A percentile compares a stretch with the other conserved stretches of the same genome.
Evolutionary conservation across 2,797 vertebrate species (phyloP).

Genomic region (Propithecus perrieri): DNA sequence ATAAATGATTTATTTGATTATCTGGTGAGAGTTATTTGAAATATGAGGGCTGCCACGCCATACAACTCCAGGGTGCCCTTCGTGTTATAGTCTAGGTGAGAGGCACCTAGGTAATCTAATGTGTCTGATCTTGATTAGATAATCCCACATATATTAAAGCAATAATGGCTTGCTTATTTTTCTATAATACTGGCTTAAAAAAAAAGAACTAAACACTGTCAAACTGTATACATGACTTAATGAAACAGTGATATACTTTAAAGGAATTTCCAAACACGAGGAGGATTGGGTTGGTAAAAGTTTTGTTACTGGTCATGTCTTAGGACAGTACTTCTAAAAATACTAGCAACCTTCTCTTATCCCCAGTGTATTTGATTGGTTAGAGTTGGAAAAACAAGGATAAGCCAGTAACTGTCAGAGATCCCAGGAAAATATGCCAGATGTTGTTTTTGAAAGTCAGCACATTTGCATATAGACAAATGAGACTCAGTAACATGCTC

Average conservation of each 20-base stretch:
- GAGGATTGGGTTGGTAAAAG: background rate
- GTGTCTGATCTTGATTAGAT: background rate
- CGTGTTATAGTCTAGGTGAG: background rate
- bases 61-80: background rate
- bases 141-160: background rate
- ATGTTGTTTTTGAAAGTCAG: background rate
- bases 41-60: background rate
- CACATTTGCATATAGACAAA: background rate
- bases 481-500: background rate
- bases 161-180: background rate
- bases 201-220: background rate
- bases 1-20: background rate
- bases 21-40: background rate
- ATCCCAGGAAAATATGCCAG: background rate
- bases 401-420: background rate
- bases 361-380: background rate
- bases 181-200: background rate
- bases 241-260: background rate
- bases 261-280: background rate
- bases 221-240: background rate
- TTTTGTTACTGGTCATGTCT: background rate
- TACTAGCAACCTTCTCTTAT: background rate
- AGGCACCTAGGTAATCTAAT: background rate
- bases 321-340: background rate
- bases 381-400: background rate